Percentiles rank a stretch among this genome's conserved stretches.
Evolutionary conservation across 92 coral and sea anemone genomes (phyloP).

Genomic region (Desmophyllum pertusum): DNA sequence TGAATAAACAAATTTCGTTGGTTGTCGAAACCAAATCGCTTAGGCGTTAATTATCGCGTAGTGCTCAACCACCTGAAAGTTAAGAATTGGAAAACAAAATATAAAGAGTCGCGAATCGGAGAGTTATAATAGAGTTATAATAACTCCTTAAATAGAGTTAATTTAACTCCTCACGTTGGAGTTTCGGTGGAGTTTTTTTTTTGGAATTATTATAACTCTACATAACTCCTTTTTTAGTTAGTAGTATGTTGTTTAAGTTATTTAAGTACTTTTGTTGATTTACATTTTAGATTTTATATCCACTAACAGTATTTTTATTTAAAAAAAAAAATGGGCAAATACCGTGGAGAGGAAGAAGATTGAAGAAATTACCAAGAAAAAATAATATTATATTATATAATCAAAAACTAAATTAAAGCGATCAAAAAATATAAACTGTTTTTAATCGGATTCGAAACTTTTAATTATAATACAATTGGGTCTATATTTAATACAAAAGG

Average conservation of each 20-base stretch:
- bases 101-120: background rate
- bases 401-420: background rate
- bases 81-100: background rate
- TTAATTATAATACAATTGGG: too few relatives aligned
- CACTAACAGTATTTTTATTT: background rate
- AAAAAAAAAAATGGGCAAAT: background rate
- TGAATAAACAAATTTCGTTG: constrained; percentile 17
- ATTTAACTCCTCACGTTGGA: too few relatives aligned
- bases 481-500: too few relatives aligned
- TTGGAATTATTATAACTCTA: background rate
- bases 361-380: background rate
- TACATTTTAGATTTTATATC: too few relatives aligned
- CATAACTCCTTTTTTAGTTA: background rate
- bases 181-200: too few relatives aligned
- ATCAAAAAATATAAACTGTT: background rate
- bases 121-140: too few relatives aligned
- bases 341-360: background rate
- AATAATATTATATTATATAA: too few relatives aligned
- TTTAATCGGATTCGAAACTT: too few relatives aligned
- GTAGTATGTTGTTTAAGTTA: background rate
- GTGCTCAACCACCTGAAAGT: background rate
- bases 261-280: background rate
- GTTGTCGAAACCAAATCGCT: background rate
- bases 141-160: too few relatives aligned
- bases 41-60: background rate